Evolutionary conservation across 2,113 vertebrate genomes (phyloP).

Genomic region (Thinocorus orbignyianus): DNA sequence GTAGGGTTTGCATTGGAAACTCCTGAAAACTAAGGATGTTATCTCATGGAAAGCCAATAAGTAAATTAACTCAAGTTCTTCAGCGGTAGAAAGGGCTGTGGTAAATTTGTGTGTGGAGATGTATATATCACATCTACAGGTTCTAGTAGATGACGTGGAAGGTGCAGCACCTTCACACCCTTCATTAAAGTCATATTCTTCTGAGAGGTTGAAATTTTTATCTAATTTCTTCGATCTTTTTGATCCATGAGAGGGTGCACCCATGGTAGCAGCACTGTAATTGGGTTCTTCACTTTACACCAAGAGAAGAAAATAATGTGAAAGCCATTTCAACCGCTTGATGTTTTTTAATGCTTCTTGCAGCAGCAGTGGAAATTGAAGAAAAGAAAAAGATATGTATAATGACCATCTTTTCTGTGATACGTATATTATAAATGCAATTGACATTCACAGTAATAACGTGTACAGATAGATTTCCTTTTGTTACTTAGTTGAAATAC

Average conservation of each 20-base stretch:
- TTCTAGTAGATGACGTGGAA: not conserved
- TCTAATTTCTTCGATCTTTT: not conserved
- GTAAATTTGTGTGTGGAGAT: not conserved
- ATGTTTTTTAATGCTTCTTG: not conserved
- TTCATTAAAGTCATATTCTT: not conserved
- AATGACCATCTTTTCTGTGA: not conserved
- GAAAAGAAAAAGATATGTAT: not conserved
- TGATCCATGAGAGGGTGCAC: not conserved
- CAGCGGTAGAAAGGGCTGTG: not conserved
- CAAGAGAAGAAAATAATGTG: slow-evolving; percentile 1
- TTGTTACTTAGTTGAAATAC: not conserved
- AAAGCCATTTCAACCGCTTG: slow-evolving; percentile 22
- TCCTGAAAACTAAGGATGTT: not conserved
- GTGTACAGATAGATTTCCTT: not conserved
- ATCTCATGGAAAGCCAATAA: not conserved
- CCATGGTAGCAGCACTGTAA: not conserved
- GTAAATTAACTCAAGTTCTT: not conserved
- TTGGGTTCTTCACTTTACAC: not conserved
- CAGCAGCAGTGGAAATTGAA: not conserved
- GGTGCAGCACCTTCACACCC: not conserved
- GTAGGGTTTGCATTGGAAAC: not conserved
- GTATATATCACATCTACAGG: not conserved
- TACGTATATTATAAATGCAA: not conserved
- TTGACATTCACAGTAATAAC: not conserved
- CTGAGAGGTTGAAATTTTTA: not conserved